Conservation (phyloP, 2,113 vertebrate species). For the Epinephelus moara region DNA sequence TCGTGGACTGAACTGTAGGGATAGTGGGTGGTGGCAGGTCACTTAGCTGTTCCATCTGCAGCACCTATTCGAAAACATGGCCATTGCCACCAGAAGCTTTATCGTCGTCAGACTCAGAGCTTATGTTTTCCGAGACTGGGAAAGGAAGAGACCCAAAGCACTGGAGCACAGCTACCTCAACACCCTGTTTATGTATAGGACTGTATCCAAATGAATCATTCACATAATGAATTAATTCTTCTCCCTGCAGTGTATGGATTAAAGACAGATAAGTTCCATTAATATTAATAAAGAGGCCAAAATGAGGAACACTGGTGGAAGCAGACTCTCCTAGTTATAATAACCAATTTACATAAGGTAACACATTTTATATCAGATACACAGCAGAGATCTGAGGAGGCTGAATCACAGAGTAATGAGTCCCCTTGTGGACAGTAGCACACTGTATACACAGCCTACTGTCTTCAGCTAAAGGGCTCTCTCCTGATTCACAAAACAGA, state of each 20-base stretch:
- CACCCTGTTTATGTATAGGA: neutral
- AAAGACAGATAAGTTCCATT: constrained; percentile 8
- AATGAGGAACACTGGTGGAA: constrained; percentile 23
- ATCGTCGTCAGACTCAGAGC: too few species aligned
- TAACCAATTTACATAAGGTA: constrained; percentile 22
- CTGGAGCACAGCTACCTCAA: neutral
- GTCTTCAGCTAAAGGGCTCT: constrained; percentile 4
- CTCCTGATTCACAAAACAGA: constrained; percentile 20
- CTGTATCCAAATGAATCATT: neutral
- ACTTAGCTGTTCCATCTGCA: too few species aligned
- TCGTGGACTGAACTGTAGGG: too few species aligned
- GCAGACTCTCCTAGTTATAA: constrained; percentile 10
- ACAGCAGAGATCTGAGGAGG: constrained; percentile 27
- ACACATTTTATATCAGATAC: constrained; percentile 21
- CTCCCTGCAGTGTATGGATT: neutral
- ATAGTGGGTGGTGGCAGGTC: too few species aligned
- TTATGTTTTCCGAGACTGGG: too few species aligned
- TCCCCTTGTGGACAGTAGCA: constrained; percentile 50
- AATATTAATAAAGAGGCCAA: constrained; percentile 14
- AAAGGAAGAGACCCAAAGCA: neutral
- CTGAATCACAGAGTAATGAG: constrained; percentile 55
- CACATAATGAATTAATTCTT: neutral
- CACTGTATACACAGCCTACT: neutral
- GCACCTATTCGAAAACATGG: too few species aligned
- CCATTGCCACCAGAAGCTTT: too few species aligned